These are phyloP conservation scores for Trogon surrucura DNA, from an alignment of 2,113 vertebrate species.

Conservation along the genomic window DNA sequence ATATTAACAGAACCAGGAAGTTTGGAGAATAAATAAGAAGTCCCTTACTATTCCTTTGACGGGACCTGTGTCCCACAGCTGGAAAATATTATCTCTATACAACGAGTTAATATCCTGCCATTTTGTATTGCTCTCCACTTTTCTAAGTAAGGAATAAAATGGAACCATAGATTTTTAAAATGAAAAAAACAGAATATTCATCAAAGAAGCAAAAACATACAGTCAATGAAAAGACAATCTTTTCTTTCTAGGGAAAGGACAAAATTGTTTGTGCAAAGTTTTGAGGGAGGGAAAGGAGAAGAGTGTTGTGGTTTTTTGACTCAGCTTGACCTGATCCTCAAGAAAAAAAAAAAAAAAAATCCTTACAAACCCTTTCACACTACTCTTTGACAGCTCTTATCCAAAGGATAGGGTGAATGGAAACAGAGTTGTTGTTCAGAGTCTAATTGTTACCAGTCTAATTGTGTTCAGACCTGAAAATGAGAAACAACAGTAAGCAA, in stretches of 20 bases:
- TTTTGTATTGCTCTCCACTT: not conserved
- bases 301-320: not conserved
- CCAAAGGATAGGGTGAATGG: not conserved
- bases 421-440: not conserved
- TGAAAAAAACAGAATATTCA: not conserved
- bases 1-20: not conserved
- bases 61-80: not conserved
- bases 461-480: not conserved
- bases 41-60: not conserved
- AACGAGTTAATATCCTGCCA: not conserved
- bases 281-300: not conserved
- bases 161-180: not conserved
- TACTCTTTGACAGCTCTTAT: not conserved
- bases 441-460: not conserved
- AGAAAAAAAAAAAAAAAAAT: conserved; percentile 3
- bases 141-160: not conserved
- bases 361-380: not conserved
- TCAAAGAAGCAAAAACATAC: not conserved
- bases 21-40: not conserved
- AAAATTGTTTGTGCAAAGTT: not conserved
- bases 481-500: not conserved
- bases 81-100: not conserved
- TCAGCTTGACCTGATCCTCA: not conserved
- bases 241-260: not conserved
- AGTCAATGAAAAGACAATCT: fast-evolving